These are phyloP conservation scores for Solenopsis fugax DNA, from an alignment of 1,140 invertebrate species.

Conservation along the genomic window DNA sequence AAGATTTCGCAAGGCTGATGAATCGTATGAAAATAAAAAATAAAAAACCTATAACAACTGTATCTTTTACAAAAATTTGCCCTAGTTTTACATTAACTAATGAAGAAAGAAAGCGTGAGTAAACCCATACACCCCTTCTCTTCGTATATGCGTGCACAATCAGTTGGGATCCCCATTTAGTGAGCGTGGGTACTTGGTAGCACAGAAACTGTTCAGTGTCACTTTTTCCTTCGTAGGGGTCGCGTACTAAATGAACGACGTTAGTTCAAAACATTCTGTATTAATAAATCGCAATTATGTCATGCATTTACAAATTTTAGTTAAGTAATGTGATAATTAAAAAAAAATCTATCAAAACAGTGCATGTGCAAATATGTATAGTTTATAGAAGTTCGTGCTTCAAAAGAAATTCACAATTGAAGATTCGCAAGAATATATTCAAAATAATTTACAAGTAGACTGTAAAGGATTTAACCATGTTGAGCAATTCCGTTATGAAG, in stretches of 20 bases:
- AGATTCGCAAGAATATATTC: not conserved
- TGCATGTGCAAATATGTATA: not conserved
- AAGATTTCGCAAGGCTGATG: not conserved
- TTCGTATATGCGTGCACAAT: not conserved
- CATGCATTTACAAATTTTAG: not conserved
- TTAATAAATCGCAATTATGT: not conserved
- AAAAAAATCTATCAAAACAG: not conserved
- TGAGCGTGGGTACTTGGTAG: constrained; percentile 50
- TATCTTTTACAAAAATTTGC: not conserved
- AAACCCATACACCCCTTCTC: constrained; percentile 54
- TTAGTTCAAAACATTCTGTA: not conserved
- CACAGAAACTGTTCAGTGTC: constrained; percentile 57
- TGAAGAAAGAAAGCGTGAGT: constrained; percentile 9
- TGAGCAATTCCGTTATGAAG: constrained; percentile 8
- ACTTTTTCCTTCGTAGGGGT: constrained; percentile 53
- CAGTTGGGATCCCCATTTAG: constrained; percentile 29
- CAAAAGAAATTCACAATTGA: not conserved
- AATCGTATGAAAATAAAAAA: not conserved
- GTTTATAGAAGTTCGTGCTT: not conserved
- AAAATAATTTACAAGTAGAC: not conserved
- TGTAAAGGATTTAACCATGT: constrained; percentile 6
- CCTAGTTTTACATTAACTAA: not conserved
- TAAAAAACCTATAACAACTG: not conserved
- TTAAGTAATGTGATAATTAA: constrained; percentile 17
- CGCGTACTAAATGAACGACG: constrained; percentile 42